phyloP scores from a whole-genome alignment of 2,888 invertebrate genomes.

The Diachrysia chrysitis region DNA sequence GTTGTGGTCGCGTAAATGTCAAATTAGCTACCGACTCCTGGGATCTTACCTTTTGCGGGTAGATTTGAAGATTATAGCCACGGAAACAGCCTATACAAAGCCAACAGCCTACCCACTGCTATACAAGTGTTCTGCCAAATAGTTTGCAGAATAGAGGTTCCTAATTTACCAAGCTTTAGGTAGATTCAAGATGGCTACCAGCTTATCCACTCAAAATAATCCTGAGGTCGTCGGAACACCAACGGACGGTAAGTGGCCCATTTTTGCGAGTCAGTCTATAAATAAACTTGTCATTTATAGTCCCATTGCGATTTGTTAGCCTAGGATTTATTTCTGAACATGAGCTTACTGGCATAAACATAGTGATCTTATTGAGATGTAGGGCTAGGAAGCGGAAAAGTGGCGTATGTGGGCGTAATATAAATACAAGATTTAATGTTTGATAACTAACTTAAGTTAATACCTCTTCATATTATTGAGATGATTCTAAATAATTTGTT shows the following conservation, averaged over 20 bases:
- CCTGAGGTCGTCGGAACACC: not conserved
- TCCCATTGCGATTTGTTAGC: not conserved
- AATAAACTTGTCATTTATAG: not conserved
- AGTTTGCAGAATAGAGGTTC: not conserved
- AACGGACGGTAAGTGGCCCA: not conserved
- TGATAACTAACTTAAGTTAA: too few relatives aligned
- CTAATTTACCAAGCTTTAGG: not conserved
- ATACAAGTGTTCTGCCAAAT: not conserved
- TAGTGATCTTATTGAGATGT: too few relatives aligned
- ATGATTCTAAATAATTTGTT: too few relatives aligned
- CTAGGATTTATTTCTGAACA: slow-evolving; percentile 4
- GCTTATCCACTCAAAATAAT: slow-evolving; percentile 3
- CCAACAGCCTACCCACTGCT: not conserved
- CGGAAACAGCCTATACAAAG: not conserved
- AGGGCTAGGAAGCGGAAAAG: too few relatives aligned
- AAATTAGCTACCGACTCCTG: slow-evolving; percentile 6
- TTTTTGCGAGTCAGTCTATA: slow-evolving; percentile 1
- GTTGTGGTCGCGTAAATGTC: slow-evolving; percentile 32
- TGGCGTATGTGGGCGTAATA: too few relatives aligned
- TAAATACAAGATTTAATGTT: too few relatives aligned
- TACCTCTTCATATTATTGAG: too few relatives aligned
- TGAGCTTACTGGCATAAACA: not conserved
- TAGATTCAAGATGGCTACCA: not conserved
- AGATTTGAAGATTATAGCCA: not conserved
- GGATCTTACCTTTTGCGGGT: slow-evolving; percentile 1